Evolutionary conservation across 2,888 invertebrate genomes (phyloP), one percentile per base, ranked within the genome.

Genomic region (Amphipyra tragopoginis): DNA sequence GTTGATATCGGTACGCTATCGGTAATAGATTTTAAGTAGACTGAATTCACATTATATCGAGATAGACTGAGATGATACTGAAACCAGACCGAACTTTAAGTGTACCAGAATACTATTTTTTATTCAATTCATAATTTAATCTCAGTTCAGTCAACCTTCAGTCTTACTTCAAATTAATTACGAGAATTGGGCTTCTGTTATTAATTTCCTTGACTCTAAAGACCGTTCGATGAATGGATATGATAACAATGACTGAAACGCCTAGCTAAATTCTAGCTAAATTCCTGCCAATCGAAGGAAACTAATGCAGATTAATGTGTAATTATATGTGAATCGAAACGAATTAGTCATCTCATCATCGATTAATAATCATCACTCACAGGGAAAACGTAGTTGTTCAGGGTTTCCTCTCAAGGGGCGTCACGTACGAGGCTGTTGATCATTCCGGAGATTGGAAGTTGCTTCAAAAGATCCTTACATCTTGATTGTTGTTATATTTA

Each of bases 401-500:
- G 79, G 86, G 86, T 85, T 85, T 78, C 55, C 47, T 77, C 72
- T 90, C 87, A 89, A 91, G 87, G 88, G 83, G 50, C 84, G 38
- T 89, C 92, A 92, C 92, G 91, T 91, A 65, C 85, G 84, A 89
- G 89, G 91, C 72, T 75, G 57, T 65, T 72, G 72, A 62, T 68
- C 51, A 72, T 66, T 77, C 66, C 51, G 51, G 51, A 66, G 54
- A 69, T 60, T 39, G 39, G 10, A 44, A 29, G 13, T 47, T 36
- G 43, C 7, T 54, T 13, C 13, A 42, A 38, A 47, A 11, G 10
- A 29, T 29, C 29, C 29, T 14, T 42, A 11, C 48, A 14, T 34
- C 34, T 48, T 10, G 2, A 21, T 49, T 21, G 13, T 36, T 36
- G 11, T 10, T 36, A 36, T 10, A 10, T 36, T 36, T 10, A 3